Conservation (phyloP, 1,140 invertebrate species). For the Lamellibrachia luymesi region DNA sequence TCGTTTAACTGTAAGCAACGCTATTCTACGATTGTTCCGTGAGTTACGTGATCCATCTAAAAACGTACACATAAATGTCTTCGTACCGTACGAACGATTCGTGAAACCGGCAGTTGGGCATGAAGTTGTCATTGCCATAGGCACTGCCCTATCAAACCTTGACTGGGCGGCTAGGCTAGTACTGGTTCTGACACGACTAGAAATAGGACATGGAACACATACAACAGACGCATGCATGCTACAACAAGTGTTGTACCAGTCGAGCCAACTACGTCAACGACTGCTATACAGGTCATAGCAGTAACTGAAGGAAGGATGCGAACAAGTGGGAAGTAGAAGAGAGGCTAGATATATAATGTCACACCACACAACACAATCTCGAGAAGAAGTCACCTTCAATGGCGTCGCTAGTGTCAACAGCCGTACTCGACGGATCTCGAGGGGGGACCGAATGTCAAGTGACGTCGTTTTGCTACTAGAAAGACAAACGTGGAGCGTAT, state of each 20-base stretch:
- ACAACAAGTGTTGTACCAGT: not conserved
- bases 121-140: too few relatives aligned
- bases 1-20: too few relatives aligned
- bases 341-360: not conserved
- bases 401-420: not conserved
- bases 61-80: too few relatives aligned
- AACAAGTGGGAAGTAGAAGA: not conserved
- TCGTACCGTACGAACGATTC: too few relatives aligned
- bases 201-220: not conserved
- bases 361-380: not conserved
- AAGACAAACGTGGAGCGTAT: not conserved
- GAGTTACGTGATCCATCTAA: too few relatives aligned
- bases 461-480: not conserved
- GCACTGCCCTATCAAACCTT: too few relatives aligned
- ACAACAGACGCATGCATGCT: not conserved
- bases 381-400: not conserved
- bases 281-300: not conserved
- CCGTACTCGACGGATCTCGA: not conserved
- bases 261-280: not conserved
- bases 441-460: not conserved
- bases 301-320: not conserved
- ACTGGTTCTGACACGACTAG: not conserved
- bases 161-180: not conserved
- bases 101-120: too few relatives aligned
- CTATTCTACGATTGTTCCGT: too few relatives aligned